Base-by-base conservation (phyloP, 1,140 invertebrate genomes). In the Drosophila navojoa region DNA sequence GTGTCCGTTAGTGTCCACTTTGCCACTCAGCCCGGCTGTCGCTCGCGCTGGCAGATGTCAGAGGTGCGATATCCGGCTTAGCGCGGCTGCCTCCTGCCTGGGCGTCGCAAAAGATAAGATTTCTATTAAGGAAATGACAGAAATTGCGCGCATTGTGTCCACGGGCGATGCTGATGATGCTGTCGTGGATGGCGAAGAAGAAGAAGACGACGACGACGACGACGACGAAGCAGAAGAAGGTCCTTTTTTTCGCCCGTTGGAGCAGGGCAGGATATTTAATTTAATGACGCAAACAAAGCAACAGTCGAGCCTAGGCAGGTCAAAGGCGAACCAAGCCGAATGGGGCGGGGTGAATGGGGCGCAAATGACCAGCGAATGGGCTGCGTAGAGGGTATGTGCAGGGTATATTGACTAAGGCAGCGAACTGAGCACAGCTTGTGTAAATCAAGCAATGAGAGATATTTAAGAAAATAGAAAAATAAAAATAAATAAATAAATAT, bases 51-150 rank as follows among this genome's bases (percentile, higher is more conserved):
- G 49, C 84, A 86, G 87, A 90, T 90, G 86, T 90, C 86, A 90
- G 90, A 90, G 86, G 86, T 90, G 86, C 60, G 86, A 90, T 90
- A 90, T 86, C 81, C 85, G 86, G 81, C 77, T 86, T 86, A 86
- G 45, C 76, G 49, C 29, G 11, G 47, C 50, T 15, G 45, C 47
- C 35, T 47, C 53, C 16, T n/a, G 25, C 25, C 40, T 61, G 58
- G 68, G 86, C 71, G 60, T 70, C 72, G 69, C 77, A 90, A 89
- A 86, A 90, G 86, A 90, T 90, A 90, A 90, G 87, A 90, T 85
- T 90, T 90, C 87, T 90, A 90, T 90, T 90, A 90, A 90, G 86
- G 76, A 90, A 90, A 90, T 90, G 86, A 90, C 72, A 69, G 76
- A 77, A 90, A 90, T 90, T 90, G 79, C 76, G 45, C 64, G 69